Evolutionary conservation across 2,113 vertebrate species (phyloP).

Genomic region (Corydoras sp.): DNA sequence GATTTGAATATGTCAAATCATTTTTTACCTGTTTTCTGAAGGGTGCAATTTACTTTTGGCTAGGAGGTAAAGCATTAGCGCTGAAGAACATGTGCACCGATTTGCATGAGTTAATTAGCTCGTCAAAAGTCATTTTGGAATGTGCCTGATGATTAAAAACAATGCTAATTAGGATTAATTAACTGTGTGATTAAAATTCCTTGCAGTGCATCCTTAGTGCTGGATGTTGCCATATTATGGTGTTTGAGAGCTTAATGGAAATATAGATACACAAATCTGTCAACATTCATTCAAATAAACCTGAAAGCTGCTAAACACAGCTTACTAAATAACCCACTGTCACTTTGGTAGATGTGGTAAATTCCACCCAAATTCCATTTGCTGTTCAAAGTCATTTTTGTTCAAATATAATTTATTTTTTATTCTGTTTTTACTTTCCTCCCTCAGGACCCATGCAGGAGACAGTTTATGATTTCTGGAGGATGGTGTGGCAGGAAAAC

Average conservation of each 20-base stretch:
- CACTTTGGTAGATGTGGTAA: background rate
- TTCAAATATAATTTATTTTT: background rate
- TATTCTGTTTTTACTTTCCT: conserved; percentile 8
- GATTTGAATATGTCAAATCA: too few relatives aligned
- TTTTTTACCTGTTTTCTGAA: too few relatives aligned
- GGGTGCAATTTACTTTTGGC: conserved; percentile 30
- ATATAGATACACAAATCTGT: conserved; percentile 30
- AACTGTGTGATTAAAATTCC: conserved; percentile 47
- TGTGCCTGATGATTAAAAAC: conserved; percentile 53
- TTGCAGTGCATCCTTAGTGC: conserved; percentile 29
- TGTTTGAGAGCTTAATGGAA: conserved; percentile 40
- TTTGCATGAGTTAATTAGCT: conserved; percentile 55
- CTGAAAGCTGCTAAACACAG: background rate
- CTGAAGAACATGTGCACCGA: conserved; percentile 12
- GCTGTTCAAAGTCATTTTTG: background rate
- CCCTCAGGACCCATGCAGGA: conserved; percentile 82
- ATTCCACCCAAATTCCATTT: too few relatives aligned
- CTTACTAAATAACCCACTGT: background rate
- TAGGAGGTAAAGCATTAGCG: too few relatives aligned
- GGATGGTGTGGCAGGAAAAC: conserved; percentile 88
- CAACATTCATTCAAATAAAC: conserved; percentile 1
- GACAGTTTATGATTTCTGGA: conserved; percentile 85
- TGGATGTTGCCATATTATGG: conserved; percentile 30
- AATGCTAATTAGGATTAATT: conserved; percentile 53
- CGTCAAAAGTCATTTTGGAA: conserved; percentile 49